These are phyloP conservation scores for Coregonus clupeaformis DNA, from an alignment of 2,113 vertebrate species.

Conservation along the genomic window DNA sequence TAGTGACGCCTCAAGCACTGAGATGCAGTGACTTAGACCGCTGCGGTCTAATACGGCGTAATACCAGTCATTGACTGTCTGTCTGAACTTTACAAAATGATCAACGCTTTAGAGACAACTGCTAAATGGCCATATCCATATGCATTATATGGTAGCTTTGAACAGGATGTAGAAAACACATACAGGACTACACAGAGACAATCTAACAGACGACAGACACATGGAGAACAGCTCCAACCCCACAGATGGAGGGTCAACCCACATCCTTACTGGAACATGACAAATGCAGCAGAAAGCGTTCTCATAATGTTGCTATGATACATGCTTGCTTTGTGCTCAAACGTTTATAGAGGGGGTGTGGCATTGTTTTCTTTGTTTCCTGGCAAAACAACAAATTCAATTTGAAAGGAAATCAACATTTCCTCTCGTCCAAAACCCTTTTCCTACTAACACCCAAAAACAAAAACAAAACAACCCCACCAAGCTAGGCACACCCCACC, in stretches of 20 bases:
- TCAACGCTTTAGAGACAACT: background rate
- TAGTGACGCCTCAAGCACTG: too few species aligned
- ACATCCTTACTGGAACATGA: background rate
- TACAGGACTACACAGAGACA: slow-evolving; percentile 9
- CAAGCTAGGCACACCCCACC: slow-evolving; percentile 13
- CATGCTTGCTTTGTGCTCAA: background rate
- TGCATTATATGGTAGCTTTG: background rate
- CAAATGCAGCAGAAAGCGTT: background rate
- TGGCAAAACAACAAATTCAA: background rate
- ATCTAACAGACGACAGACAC: slow-evolving; percentile 26
- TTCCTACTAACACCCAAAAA: slow-evolving; percentile 5
- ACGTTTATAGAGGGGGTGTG: background rate
- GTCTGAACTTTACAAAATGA: background rate
- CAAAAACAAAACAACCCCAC: background rate
- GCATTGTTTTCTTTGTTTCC: background rate
- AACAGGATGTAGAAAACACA: background rate
- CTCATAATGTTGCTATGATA: background rate
- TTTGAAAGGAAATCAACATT: background rate
- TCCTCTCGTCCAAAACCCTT: background rate
- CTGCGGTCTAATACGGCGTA: too few species aligned
- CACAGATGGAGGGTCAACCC: background rate
- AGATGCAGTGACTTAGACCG: too few species aligned
- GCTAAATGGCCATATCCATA: slow-evolving; percentile 1
- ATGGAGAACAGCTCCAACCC: background rate
- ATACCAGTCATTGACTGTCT: slow-evolving; percentile 56